Evolutionary conservation across 2,888 invertebrate species (phyloP), one percentile per base, ranked within the genome.

Genomic region (Xestobium rufovillosum): DNA sequence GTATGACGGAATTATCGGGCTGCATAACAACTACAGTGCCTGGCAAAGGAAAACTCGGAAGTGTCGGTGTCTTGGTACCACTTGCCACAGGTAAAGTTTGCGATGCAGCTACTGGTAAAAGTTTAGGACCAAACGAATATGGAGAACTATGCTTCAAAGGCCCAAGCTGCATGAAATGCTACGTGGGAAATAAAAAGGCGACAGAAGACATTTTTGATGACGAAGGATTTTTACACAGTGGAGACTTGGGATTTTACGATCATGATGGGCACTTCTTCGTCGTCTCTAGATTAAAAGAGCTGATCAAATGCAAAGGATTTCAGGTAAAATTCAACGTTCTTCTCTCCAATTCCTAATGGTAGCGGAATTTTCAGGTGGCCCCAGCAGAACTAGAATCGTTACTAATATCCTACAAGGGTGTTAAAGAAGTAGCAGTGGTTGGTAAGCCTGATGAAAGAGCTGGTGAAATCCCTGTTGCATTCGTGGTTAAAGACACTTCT

Each of bases 311-410:
- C n/a, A 19, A 19, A 19, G 23, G 23, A 8, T 19, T 19, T 19
- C 23, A 19, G 23, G 23, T 19, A 19, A 19, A 19, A 8, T 6
- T n/a, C 6, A 6, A 19, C 6, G 23, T 8, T 19, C n/a, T n/a
- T n/a, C n/a, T n/a, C n/a, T n/a, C n/a, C n/a, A n/a, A n/a, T n/a
- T n/a, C n/a, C n/a, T n/a, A n/a, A n/a, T n/a, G 23, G 23, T 19
- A 19, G n/a, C 23, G 23, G 6, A 19, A 8, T 19, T 35, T 38
- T 1, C 54, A 78, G 75, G 77, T 79, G 30, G 82, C 89, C 1
- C 90, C 89, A 2, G 87, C 89, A 1, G 89, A 90, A 64, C 63
- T 91, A 17, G 90, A 91, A 62, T 78, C 77, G 12, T 55, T 89
- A 33, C 62, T 90, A 25, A 66, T 86, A 33, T 75, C 76, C 25